phyloP scores from a whole-genome alignment of 2,113 vertebrate species.

The Tragelaphus imberbis region DNA sequence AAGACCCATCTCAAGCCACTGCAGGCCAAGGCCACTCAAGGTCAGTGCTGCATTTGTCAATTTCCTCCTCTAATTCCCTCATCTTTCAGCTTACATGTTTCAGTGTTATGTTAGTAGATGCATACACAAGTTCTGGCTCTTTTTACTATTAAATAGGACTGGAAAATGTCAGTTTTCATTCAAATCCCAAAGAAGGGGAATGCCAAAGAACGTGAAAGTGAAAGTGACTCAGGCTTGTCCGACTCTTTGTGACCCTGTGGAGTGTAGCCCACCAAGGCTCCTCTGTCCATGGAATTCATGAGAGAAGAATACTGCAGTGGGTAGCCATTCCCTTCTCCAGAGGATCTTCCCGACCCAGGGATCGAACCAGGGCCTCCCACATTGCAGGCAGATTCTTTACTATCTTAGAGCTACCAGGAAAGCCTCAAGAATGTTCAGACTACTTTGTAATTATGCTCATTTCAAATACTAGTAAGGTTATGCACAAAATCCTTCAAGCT shows the following conservation, averaged over 20 bases:
- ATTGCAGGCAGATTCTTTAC: background rate
- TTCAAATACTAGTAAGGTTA: background rate
- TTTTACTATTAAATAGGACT: background rate
- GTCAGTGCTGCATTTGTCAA: background rate
- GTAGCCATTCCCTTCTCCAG: background rate
- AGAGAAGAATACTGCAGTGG: background rate
- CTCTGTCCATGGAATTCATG: background rate
- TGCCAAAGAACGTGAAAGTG: background rate
- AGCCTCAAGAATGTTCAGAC: background rate
- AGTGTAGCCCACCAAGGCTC: background rate
- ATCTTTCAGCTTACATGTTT: background rate
- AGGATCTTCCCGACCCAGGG: background rate
- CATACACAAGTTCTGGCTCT: background rate
- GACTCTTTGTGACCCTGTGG: background rate
- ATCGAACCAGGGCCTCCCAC: background rate
- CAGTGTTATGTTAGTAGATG: background rate
- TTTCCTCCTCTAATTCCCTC: background rate
- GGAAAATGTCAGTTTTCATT: background rate
- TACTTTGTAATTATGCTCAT: background rate
- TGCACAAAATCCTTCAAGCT: background rate
- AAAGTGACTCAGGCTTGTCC: background rate
- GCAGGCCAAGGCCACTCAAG: background rate
- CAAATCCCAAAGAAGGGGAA: background rate
- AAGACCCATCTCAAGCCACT: background rate
- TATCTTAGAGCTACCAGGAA: background rate